Evolutionary conservation across 2,113 vertebrate species (phyloP).

Genomic region (Tiliqua scincoides): DNA sequence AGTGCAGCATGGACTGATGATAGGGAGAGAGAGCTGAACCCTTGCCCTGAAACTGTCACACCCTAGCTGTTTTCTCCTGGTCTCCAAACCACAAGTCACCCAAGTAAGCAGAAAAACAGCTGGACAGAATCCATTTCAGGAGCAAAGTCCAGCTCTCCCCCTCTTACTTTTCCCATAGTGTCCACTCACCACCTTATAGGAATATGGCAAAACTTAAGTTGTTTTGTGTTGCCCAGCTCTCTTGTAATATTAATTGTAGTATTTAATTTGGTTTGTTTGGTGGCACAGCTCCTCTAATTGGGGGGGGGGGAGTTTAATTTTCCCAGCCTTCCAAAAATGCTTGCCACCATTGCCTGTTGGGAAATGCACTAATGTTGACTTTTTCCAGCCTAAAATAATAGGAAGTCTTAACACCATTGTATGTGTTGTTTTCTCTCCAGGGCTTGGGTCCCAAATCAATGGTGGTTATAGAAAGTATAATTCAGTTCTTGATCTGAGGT

Average conservation of each 20-base stretch:
- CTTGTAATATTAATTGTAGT: not conserved
- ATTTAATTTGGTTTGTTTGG: not conserved
- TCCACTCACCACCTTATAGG: not conserved
- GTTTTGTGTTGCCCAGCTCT: not conserved
- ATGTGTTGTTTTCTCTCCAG: constrained; percentile 67
- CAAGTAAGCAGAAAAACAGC: not conserved
- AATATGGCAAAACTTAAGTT: not conserved
- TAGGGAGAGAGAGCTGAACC: no score
- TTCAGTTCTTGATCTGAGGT: constrained; percentile 79
- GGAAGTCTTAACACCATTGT: not conserved
- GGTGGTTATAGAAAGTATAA: constrained; percentile 78
- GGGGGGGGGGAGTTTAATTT: no score
- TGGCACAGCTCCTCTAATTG: no score
- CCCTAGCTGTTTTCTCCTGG: not conserved
- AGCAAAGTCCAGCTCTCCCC: not conserved
- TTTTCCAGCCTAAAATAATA: accelerated
- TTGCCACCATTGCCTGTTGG: not conserved
- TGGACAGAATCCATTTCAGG: not conserved
- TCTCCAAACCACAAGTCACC: not conserved
- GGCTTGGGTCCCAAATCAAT: constrained; percentile 70
- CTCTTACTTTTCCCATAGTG: not conserved
- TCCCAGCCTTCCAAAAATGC: not conserved
- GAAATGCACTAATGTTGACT: accelerated
- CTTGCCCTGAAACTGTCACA: not conserved
- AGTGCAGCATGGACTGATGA: not conserved